phyloP scores from a whole-genome alignment of 2,888 invertebrate genomes.

The Pollenia amentaria region DNA sequence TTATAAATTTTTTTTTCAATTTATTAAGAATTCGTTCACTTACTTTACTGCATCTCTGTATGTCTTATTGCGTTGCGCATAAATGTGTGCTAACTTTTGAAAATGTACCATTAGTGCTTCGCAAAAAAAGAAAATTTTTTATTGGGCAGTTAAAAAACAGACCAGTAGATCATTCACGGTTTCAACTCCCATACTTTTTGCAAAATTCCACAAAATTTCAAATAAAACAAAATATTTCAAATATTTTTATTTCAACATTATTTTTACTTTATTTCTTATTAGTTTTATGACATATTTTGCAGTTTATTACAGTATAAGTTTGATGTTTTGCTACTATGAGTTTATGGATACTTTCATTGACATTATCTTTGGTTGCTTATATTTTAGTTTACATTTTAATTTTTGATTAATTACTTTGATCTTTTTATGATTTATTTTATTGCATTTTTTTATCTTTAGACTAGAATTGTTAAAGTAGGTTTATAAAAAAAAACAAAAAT shows the following conservation, averaged over 20 bases:
- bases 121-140: no score
- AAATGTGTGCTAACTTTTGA: no score
- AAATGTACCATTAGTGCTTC: no score
- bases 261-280: constrained; percentile 41
- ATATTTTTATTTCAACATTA: constrained; percentile 56
- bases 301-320: constrained; percentile 28
- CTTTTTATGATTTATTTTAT: constrained; percentile 7
- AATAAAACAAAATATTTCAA: constrained; percentile 1
- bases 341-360: constrained; percentile 37
- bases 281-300: constrained; percentile 41
- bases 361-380: constrained; percentile 37
- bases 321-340: constrained; percentile 27
- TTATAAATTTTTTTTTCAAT: no score
- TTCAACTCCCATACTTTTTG: no score
- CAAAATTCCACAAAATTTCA: no score
- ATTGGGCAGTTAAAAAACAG: no score
- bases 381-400: constrained; percentile 1
- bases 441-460: background rate
- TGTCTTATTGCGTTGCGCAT: no score
- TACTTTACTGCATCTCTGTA: no score
- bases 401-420: constrained; percentile 17
- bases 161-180: no score
- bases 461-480: background rate
- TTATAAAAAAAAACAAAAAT: background rate
- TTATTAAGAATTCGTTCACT: no score